These are phyloP conservation scores for Equus quagga DNA, from an alignment of 2,113 vertebrate species.

Conservation along the genomic window DNA sequence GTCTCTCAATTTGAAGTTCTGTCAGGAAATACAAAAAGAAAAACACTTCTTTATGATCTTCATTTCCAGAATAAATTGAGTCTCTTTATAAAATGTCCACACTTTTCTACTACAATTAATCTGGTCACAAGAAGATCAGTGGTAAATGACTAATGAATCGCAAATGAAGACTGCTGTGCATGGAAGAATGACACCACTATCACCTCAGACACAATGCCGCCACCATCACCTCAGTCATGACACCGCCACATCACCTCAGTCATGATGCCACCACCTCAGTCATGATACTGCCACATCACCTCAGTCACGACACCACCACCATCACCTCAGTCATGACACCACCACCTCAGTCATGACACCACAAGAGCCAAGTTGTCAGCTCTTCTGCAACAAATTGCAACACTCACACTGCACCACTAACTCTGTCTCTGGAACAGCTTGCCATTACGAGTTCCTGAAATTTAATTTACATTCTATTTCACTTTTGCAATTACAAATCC, in stretches of 20 bases:
- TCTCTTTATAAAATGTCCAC: slow-evolving; percentile 52
- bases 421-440: neutral
- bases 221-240: neutral
- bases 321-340: neutral
- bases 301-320: neutral
- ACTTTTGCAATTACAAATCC: neutral
- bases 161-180: neutral
- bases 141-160: slow-evolving; percentile 39
- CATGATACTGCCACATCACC: neutral
- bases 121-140: neutral
- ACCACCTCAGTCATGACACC: neutral
- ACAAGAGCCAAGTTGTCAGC: neutral
- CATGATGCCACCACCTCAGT: too few species aligned
- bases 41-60: slow-evolving; percentile 54
- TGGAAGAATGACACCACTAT: neutral
- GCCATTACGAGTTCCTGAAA: neutral
- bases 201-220: neutral
- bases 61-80: slow-evolving; percentile 67
- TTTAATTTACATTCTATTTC: neutral
- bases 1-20: slow-evolving; percentile 56
- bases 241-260: too few species aligned
- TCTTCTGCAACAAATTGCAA: neutral
- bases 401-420: neutral
- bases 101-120: slow-evolving; percentile 63
- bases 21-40: slow-evolving; percentile 62